A percentile compares a stretch with the other conserved stretches of the same genome.
These are phyloP conservation scores for Ceratina calcarata DNA, from an alignment of 1,140 invertebrate genomes.

Conservation along the genomic window DNA sequence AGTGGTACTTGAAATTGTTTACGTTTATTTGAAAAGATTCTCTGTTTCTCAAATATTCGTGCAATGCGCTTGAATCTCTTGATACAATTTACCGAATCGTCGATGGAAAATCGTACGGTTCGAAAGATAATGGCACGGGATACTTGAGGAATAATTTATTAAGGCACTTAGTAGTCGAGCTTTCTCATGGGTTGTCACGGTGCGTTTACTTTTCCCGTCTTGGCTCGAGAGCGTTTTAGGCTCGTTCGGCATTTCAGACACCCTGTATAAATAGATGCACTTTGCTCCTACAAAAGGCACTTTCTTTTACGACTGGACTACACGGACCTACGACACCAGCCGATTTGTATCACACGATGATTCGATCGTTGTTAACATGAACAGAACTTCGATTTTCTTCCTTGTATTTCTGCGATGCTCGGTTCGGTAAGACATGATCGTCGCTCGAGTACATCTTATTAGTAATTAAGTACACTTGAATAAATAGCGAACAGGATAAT, in stretches of 20 bases:
- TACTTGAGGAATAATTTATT: conserved; percentile 72
- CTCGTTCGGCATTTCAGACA: conserved; percentile 73
- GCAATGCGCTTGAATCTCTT: neutral
- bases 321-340: conserved; percentile 43
- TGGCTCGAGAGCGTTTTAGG: conserved; percentile 67
- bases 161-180: conserved; percentile 71
- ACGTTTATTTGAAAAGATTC: conserved; percentile 21
- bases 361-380: conserved; percentile 1
- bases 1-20: neutral
- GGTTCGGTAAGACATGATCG: neutral
- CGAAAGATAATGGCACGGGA: conserved; percentile 56
- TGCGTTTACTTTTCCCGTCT: conserved; percentile 70
- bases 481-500: neutral
- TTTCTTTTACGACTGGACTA: conserved; percentile 63
- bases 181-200: conserved; percentile 70
- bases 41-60: neutral
- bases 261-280: conserved; percentile 74
- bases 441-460: neutral
- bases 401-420: neutral
- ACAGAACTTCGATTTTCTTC: neutral
- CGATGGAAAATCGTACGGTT: conserved; percentile 10
- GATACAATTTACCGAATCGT: neutral
- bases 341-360: conserved; percentile 33
- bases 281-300: conserved; percentile 74
- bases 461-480: neutral